Base-by-base conservation (phyloP, 2,113 vertebrate species). In the Vicugna pacos region DNA sequence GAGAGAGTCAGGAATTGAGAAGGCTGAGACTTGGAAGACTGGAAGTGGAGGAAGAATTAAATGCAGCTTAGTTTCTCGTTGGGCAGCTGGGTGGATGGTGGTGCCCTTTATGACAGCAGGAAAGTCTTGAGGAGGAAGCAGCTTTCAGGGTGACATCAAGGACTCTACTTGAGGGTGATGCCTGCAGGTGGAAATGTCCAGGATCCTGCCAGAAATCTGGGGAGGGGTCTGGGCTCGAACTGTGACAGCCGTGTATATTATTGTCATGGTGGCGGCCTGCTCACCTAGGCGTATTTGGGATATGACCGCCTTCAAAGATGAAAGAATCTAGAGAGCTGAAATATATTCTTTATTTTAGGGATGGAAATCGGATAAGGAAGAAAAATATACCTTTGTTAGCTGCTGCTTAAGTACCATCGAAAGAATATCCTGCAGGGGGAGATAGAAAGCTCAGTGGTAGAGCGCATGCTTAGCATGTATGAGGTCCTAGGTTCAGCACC, bases 371-470 rank as follows among this genome's bases (percentile, higher is more conserved):
- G 48, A n/a, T 26, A 84, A 50, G 62, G 13, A 4, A 81, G 32
- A 69, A 73, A 58, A 50, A 86, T 56, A 81, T 90, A 94, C 38
- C 83, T 95, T 58, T 35, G 42, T 95, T 79, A 97, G 67, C 38
- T 14, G 50, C 82, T 91, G 8, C 96, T 96, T 67, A 91, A 22
- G 67, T 98, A 98, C 97, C 97, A 97, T 11, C 56, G 95, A 83
- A 85, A 86, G 52, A 96, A 97, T 24, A 83, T 5, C 97, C 97
- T 98, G 73, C 38, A 42, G 5, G 38, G 38, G 38, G 38, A 42
- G 38, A 42, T 4, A 42, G 38, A 42, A 42, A 42, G 38, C 38
- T 42, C 38, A 42, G 38, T 42, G 38, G 38, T 42, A 42, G 38
- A 42, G 38, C 38, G 38, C 5, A 42, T 42, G 38, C 38, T 42